Evolutionary conservation across 2,888 invertebrate species (phyloP).

Genomic region (Acronicta psi): DNA sequence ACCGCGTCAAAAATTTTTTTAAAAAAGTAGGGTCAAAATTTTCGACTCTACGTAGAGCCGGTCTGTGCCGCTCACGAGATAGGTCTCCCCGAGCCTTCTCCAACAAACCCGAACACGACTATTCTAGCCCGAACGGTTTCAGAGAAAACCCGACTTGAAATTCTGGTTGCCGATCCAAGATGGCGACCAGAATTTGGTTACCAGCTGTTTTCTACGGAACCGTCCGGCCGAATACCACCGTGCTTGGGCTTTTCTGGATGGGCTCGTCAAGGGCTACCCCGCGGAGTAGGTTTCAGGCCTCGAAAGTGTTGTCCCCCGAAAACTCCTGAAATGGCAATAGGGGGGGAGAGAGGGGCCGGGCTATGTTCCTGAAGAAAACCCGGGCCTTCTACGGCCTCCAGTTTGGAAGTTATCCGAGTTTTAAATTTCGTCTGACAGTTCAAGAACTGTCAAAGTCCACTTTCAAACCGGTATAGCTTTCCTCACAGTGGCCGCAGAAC

Average conservation of each 20-base stretch:
- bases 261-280: too few relatives aligned
- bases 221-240: background rate
- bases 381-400: background rate
- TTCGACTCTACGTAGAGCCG: too few relatives aligned
- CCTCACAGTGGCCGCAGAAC: too few relatives aligned
- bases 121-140: too few relatives aligned
- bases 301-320: slow-evolving; percentile 1
- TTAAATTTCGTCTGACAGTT: background rate
- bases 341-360: background rate
- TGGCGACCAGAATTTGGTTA: background rate
- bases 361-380: too few relatives aligned
- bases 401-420: background rate
- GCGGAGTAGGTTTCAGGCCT: background rate
- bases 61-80: too few relatives aligned
- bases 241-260: background rate
- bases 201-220: background rate
- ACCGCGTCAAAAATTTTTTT: too few relatives aligned
- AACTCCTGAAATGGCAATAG: background rate
- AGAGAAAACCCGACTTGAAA: background rate
- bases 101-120: too few relatives aligned
- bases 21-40: too few relatives aligned
- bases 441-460: too few relatives aligned
- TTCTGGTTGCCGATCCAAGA: background rate
- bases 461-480: too few relatives aligned
- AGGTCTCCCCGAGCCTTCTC: too few relatives aligned